Percentiles rank a stretch among this genome's conserved stretches.
phyloP scores from a whole-genome alignment of 2,888 invertebrate species.

The Andrena chrysosceles region DNA sequence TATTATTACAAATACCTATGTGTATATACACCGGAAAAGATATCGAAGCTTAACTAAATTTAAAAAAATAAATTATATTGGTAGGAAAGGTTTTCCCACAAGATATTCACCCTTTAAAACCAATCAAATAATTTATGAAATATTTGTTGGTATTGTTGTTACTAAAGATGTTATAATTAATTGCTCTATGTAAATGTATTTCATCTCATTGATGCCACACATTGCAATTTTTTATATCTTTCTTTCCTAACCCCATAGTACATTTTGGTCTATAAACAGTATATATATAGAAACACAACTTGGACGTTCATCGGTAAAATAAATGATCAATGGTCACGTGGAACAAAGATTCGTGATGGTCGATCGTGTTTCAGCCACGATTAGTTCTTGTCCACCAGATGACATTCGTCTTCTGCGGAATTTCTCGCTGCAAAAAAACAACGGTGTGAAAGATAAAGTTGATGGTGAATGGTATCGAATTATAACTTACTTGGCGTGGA shows the following conservation, averaged over 20 bases:
- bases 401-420: conserved; percentile 41
- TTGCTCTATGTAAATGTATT: no score
- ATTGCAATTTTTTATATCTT: not conserved
- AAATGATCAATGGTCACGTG: conserved; percentile 25
- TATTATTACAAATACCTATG: no score
- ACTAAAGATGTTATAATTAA: no score
- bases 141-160: no score
- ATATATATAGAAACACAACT: not conserved
- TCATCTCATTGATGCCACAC: no score
- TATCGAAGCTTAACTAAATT: no score
- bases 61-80: no score
- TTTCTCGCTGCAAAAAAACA: conserved; percentile 70
- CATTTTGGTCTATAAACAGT: not conserved
- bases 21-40: no score
- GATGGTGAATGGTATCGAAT: not conserved
- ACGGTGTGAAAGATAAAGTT: conserved; percentile 52
- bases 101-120: no score
- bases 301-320: not conserved
- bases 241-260: not conserved
- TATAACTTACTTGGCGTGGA: conserved; percentile 91
- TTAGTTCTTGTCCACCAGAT: conserved; percentile 58
- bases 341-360: conserved; percentile 41
- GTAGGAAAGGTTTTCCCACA: no score
- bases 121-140: no score
- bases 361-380: conserved; percentile 14